Evolutionary conservation across 2,888 invertebrate genomes (phyloP), one percentile per base, ranked within the genome.

Genomic region (Cheilosia variabilis): DNA sequence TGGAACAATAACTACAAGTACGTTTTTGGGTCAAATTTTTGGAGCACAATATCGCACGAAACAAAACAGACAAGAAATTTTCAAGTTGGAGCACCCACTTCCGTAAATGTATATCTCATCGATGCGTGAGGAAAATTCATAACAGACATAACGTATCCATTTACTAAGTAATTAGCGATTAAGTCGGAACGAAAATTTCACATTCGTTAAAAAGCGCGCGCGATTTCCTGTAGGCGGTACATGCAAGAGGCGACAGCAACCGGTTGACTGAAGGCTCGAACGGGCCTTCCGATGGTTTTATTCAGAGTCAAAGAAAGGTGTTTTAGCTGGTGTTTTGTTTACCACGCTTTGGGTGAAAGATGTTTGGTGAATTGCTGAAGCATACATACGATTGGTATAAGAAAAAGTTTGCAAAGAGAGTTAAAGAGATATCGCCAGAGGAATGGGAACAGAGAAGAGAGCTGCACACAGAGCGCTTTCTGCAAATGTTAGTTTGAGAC

Each of bases 211-310:
- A 45, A n/a, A 45, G 37, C 53, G 71, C 47, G 58, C 65, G 60
- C 71, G 37, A 1, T 37, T 34, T 52, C 27, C 2, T 17, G 17
- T 3, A 4, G 47, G 24, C 3, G 24, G 15, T 60, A 80, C 79
- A 69, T 84, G 63, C 57, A 66, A 62, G 73, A 58, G n/a, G 58
- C 78, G 63, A 73, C 15, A 73, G 73, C 80, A 80, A 80, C 80
- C 79, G 80, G 84, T 80, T 80, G 65, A 84, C 84, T 84, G 58
- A 84, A 75, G 75, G 1, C 53, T 37, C 31, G 41, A 75, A 50
- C 68, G 24, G 22, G 75, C 27, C 31, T 66, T 1, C 58, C 17
- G 53, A 47, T 71, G 58, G 69, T 84, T 84, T 75, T 84, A 84
- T 84, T 75, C 50, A 10, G 63, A 62, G 63, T 2, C 63, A 5